A percentile compares a stretch with the other conserved stretches of the same genome.
Conservation (phyloP, 1,140 invertebrate species). For the Polyergus mexicanus region DNA sequence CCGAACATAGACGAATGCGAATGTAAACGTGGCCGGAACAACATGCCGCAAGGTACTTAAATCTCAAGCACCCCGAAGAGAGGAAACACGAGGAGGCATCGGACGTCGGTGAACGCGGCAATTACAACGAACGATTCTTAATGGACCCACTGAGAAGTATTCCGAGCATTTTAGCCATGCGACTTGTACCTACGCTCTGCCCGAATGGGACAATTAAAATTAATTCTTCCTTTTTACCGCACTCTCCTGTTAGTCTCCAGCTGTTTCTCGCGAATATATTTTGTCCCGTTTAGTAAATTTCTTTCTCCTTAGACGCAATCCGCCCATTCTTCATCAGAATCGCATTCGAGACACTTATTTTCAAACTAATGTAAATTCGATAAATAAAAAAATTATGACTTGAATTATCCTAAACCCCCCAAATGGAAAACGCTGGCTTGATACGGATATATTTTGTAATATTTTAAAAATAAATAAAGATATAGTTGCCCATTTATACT, state of each 20-base stretch:
- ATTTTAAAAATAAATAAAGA: conserved; percentile 15
- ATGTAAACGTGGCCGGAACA: conserved; percentile 72
- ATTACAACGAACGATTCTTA: conserved; percentile 79
- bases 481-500: conserved; percentile 7
- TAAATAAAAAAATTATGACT: neutral
- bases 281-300: conserved; percentile 2
- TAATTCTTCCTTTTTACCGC: conserved; percentile 79
- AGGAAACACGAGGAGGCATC: conserved; percentile 70
- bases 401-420: neutral
- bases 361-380: neutral
- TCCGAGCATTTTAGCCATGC: conserved; percentile 79
- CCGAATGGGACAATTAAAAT: conserved; percentile 82
- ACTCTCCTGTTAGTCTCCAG: conserved; percentile 62
- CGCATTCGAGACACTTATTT: neutral
- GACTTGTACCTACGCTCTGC: conserved; percentile 73
- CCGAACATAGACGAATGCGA: conserved; percentile 44
- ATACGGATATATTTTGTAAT: neutral
- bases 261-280: conserved; percentile 63
- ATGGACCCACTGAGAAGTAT: conserved; percentile 80
- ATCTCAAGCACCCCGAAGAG: conserved; percentile 74
- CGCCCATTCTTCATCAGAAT: neutral
- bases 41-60: conserved; percentile 75
- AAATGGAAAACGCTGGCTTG: neutral
- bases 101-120: conserved; percentile 71
- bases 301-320: neutral